phyloP scores from a whole-genome alignment of 2,113 vertebrate genomes.

The Hippopotamus amphibius region DNA sequence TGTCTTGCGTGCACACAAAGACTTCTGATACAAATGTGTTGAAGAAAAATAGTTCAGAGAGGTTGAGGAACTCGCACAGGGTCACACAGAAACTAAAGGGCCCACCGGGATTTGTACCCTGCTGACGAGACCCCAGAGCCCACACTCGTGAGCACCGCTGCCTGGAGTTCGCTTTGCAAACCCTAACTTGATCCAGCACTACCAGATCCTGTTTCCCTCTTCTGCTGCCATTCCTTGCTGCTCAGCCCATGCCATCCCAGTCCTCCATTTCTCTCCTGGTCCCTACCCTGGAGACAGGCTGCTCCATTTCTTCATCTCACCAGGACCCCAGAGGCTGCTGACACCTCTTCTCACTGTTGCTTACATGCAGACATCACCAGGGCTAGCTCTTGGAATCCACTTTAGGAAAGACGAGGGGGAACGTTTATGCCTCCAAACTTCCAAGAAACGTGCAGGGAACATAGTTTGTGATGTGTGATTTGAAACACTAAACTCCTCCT shows the following conservation, averaged over 20 bases:
- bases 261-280: not conserved
- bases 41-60: slow-evolving; percentile 43
- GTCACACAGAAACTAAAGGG: not conserved
- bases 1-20: not conserved
- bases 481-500: not conserved
- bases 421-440: not conserved
- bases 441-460: slow-evolving; percentile 51
- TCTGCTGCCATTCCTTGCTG: too few species aligned
- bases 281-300: not conserved
- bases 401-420: not conserved
- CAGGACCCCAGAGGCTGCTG: not conserved
- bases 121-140: not conserved
- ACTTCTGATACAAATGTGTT: not conserved
- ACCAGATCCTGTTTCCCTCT: not conserved
- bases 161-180: not conserved
- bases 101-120: not conserved
- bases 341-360: not conserved
- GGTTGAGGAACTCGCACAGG: not conserved
- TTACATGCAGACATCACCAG: not conserved
- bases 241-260: not conserved
- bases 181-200: not conserved
- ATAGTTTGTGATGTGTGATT: not conserved
- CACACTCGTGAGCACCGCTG: not conserved
- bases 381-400: not conserved
- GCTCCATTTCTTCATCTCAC: not conserved